Percentiles rank a stretch among this genome's conserved stretches.
phyloP scores from a whole-genome alignment of 1,140 invertebrate species.

The Maconellicoccus hirsutus region DNA sequence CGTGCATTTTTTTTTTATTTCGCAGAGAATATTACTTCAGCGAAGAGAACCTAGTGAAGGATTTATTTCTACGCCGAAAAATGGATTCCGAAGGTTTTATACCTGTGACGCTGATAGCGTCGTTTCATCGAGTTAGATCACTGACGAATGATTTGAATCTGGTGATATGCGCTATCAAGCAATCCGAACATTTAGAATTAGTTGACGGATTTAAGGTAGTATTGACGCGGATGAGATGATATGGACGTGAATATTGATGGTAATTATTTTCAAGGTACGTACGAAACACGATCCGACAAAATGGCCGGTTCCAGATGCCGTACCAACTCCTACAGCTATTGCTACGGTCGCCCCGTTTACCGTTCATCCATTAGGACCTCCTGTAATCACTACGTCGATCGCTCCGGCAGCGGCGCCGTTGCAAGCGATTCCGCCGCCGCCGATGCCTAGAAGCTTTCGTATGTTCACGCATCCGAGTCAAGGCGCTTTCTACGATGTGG shows the following conservation, averaged over 20 bases:
- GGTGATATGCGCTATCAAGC: slow-evolving; percentile 67
- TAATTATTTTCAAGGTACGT: slow-evolving; percentile 48
- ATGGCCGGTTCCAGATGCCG: slow-evolving; percentile 67
- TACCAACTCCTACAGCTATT: slow-evolving; percentile 33
- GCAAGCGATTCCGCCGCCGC: not conserved
- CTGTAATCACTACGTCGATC: slow-evolving; percentile 10
- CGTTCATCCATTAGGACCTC: slow-evolving; percentile 29
- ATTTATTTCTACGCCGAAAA: slow-evolving; percentile 92
- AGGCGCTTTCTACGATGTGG: not conserved
- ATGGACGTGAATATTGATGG: not conserved
- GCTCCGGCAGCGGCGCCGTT: not conserved
- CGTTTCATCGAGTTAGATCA: slow-evolving; percentile 84
- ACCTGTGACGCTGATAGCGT: slow-evolving; percentile 83
- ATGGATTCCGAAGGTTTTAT: slow-evolving; percentile 92
- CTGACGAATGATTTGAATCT: slow-evolving; percentile 73
- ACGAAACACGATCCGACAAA: slow-evolving; percentile 64
- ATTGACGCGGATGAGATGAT: too few species aligned
- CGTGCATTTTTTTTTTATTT: slow-evolving; percentile 32
- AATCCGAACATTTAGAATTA: slow-evolving; percentile 72
- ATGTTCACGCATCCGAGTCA: slow-evolving; percentile 21
- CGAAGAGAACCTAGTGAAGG: slow-evolving; percentile 86
- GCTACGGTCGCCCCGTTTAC: slow-evolving; percentile 29
- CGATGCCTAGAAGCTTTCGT: not conserved
- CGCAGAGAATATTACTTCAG: slow-evolving; percentile 98
- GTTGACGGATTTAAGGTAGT: slow-evolving; percentile 59